These are phyloP conservation scores for Rhagium mordax DNA, from an alignment of 2,888 invertebrate genomes.

Conservation along the genomic window DNA sequence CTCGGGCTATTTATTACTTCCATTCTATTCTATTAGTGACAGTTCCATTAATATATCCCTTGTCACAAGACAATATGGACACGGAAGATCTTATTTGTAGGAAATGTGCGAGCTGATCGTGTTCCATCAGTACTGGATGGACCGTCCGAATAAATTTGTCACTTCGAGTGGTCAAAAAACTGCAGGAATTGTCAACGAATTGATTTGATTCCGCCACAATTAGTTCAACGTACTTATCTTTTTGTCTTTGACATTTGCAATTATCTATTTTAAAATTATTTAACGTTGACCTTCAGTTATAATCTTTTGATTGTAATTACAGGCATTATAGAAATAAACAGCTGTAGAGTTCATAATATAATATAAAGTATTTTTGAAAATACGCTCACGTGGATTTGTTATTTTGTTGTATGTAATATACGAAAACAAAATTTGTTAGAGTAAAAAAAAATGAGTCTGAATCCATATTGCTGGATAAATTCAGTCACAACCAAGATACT, in stretches of 20 bases:
- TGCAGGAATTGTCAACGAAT: neutral
- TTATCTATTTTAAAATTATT: neutral
- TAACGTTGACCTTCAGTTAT: too few species aligned
- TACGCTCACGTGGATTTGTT: too few species aligned
- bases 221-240: neutral
- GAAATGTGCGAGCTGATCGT: constrained; percentile 8
- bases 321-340: too few species aligned
- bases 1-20: constrained; percentile 36
- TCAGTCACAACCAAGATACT: too few species aligned
- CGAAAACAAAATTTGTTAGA: too few species aligned
- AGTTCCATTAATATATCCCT: constrained; percentile 48
- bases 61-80: constrained; percentile 44
- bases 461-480: too few species aligned
- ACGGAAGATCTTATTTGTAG: constrained; percentile 30
- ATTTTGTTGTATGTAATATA: too few species aligned
- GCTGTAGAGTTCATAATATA: too few species aligned
- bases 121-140: constrained; percentile 12
- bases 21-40: constrained; percentile 45
- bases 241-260: neutral
- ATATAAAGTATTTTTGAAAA: too few species aligned
- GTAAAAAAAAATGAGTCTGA: too few species aligned
- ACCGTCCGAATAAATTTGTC: constrained; percentile 21
- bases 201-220: neutral
- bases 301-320: too few species aligned
- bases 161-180: neutral